Conservation (phyloP, 2,888 invertebrate genomes). For the Pelosia muscerda region DNA sequence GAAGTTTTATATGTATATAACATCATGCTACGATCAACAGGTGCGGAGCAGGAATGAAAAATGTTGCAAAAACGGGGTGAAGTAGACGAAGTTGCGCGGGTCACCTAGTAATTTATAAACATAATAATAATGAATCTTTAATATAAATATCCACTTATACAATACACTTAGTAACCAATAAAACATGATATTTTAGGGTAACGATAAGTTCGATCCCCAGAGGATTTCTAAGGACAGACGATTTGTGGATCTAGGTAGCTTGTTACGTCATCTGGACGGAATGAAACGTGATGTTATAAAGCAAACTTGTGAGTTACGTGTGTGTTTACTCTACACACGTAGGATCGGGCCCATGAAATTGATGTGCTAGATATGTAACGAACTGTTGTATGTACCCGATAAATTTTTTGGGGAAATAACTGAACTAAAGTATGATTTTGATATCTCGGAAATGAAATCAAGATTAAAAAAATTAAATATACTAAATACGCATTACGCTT, state of each 20-base stretch:
- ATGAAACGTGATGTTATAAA: slow-evolving; percentile 9
- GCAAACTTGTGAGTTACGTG: slow-evolving; percentile 10
- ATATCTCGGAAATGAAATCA: not conserved
- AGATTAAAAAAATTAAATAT: not conserved
- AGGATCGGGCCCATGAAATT: not conserved
- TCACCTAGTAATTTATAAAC: too few species aligned
- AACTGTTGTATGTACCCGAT: not conserved
- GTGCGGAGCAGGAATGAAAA: too few species aligned
- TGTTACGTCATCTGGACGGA: slow-evolving; percentile 28
- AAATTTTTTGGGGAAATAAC: too few species aligned
- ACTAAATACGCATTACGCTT: too few species aligned
- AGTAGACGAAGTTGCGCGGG: too few species aligned
- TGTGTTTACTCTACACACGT: slow-evolving; percentile 9
- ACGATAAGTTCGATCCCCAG: slow-evolving; percentile 34
- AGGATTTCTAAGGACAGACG: slow-evolving; percentile 28
- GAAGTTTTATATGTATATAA: too few species aligned
- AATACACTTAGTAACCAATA: slow-evolving; percentile 15
- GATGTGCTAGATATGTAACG: not conserved
- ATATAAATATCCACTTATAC: not conserved
- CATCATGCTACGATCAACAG: too few species aligned
- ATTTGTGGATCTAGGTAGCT: slow-evolving; percentile 43
- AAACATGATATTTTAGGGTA: slow-evolving; percentile 42
- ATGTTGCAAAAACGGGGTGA: too few species aligned
- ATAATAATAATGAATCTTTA: not conserved
- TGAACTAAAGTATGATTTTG: slow-evolving; percentile 7